Conservation (phyloP, 2,113 vertebrate species). For the Plecotus auritus region DNA sequence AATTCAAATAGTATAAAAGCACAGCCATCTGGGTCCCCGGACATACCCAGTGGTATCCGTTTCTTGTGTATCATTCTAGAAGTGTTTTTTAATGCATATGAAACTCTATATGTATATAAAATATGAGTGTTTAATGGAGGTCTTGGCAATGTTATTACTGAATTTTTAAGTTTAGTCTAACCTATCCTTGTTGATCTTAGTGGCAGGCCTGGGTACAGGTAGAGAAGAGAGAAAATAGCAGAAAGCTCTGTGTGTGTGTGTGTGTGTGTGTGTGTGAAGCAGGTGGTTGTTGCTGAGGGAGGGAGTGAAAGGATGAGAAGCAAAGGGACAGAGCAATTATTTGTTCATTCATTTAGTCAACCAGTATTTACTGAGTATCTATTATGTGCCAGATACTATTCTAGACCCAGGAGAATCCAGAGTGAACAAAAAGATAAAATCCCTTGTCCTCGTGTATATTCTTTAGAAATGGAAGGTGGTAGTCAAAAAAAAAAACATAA, state of each 20-base stretch:
- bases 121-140: background rate
- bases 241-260: background rate
- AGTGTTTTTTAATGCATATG: background rate
- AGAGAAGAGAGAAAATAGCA: background rate
- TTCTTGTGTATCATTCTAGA: background rate
- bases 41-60: background rate
- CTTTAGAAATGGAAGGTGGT: background rate
- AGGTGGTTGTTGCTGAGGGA: background rate
- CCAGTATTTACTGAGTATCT: background rate
- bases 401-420: background rate
- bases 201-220: background rate
- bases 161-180: background rate
- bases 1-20: background rate
- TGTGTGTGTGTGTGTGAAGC: background rate
- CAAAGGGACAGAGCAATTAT: background rate
- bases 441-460: background rate
- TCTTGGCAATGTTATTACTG: background rate
- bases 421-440: background rate
- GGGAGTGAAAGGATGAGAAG: background rate
- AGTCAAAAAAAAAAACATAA: background rate
- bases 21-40: background rate
- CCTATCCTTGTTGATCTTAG: background rate
- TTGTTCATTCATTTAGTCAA: background rate
- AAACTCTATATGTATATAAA: background rate
- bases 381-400: background rate